Base-by-base conservation (phyloP, 2,797 vertebrate species). In the Chromobotia macracanthus region DNA sequence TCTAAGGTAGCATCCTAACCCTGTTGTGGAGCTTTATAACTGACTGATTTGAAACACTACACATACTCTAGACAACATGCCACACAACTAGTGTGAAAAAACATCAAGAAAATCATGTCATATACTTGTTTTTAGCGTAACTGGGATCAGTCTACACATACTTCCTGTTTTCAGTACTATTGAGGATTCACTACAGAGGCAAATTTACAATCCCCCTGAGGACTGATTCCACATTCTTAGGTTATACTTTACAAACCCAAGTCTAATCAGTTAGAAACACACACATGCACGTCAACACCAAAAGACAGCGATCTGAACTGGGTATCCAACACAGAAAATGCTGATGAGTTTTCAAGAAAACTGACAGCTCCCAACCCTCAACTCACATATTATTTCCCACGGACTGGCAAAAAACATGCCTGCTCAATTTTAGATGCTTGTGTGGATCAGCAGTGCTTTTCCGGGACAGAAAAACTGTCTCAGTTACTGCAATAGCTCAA, bases 371-470 rank as follows among this genome's bases (percentile, higher is more conserved):
- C 46, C 75, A 38, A 31, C 41, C 44, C 28, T 79, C 50, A 72
- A 16, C 68, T 79, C 35, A 31, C 31, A 55, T 58, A 72, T 64
- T 71, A 79, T 79, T 79, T 79, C 58, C 77, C 68, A 79, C 44
- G 5, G 67, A 78, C 67, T 61, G 55, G 28, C 25, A 77, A 58
- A 68, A 25, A 68, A 23, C 41, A 60, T 67, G 50, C 51, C 4
- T 58, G 48, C 64, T 71, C 46, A 79, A 72, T 79, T 71, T 71
- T 60, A 72, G 68, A 55, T 12, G 35, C 50, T 79, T 11, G 63
- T 69, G 64, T 72, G 35, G 68, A 79, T 79, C 69, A 21, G 44
- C 56, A 60, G 48, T 48, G 53, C n/a, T 72, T 65, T 72, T 72
- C 28, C 11, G 0, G 2, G 44, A 28, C 0, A 5, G 44, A 70